phyloP scores from a whole-genome alignment of 2,888 invertebrate species.

The Polymixis lichenea region DNA sequence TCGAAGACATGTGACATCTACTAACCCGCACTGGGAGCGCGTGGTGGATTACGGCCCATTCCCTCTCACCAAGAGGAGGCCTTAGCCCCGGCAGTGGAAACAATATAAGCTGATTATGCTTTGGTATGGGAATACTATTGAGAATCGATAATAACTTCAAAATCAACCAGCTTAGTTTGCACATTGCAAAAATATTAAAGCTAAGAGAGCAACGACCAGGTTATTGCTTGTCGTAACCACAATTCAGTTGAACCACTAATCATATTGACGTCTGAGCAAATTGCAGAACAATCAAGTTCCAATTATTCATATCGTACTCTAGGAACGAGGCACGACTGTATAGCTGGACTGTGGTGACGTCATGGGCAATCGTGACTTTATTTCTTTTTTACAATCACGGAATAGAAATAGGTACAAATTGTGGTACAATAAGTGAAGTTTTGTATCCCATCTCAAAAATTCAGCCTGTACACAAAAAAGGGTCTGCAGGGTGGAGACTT shows the following conservation, averaged over 20 bases:
- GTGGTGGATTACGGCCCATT: too few species aligned
- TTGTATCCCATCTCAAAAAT: background rate
- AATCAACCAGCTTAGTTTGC: background rate
- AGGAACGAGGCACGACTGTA: slow-evolving; percentile 49
- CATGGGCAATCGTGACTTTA: slow-evolving; percentile 51
- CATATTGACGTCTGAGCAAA: slow-evolving; percentile 57
- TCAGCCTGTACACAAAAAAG: background rate
- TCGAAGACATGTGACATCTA: too few species aligned
- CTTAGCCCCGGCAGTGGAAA: too few species aligned
- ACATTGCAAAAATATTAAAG: slow-evolving; percentile 9
- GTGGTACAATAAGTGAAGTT: background rate
- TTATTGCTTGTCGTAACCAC: slow-evolving; percentile 59
- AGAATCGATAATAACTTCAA: background rate
- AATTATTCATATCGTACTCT: slow-evolving; percentile 54
- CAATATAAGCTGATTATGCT: too few species aligned
- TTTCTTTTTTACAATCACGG: slow-evolving; percentile 31
- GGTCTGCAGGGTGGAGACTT: background rate
- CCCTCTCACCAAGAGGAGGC: too few species aligned
- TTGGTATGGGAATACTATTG: too few species aligned
- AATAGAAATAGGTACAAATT: slow-evolving; percentile 27
- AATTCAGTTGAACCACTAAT: slow-evolving; percentile 57
- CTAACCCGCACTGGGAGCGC: too few species aligned
- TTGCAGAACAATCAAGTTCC: slow-evolving; percentile 58
- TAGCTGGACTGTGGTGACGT: slow-evolving; percentile 51
- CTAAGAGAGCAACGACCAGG: slow-evolving; percentile 44